Conservation (phyloP, 2,888 invertebrate species). For the Pammene fasciana region DNA sequence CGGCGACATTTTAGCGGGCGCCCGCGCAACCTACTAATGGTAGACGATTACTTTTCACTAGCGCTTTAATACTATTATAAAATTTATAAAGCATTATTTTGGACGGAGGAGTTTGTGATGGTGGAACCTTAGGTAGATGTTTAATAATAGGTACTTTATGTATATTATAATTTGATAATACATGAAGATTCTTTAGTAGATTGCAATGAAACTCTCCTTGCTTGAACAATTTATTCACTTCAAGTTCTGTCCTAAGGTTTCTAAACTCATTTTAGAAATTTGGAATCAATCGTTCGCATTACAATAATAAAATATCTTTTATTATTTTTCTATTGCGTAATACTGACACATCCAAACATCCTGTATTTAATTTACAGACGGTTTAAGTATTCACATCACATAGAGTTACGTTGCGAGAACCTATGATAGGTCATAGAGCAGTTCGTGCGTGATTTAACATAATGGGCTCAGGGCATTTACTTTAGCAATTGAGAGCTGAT, state of each 20-base stretch:
- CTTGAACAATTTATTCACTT: too few species aligned
- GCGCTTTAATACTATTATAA: slow-evolving; percentile 15
- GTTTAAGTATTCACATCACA: slow-evolving; percentile 6
- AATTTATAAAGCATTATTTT: slow-evolving; percentile 7
- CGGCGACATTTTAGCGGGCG: slow-evolving; percentile 54
- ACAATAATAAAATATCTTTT: too few species aligned
- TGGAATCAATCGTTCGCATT: too few species aligned
- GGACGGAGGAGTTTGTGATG: background rate
- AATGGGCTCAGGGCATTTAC: slow-evolving; percentile 42
- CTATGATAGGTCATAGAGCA: slow-evolving; percentile 29
- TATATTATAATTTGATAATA: too few species aligned
- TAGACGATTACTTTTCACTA: slow-evolving; percentile 34
- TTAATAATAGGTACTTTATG: background rate
- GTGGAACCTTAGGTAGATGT: background rate
- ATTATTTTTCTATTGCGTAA: too few species aligned
- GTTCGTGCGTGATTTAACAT: slow-evolving; percentile 36
- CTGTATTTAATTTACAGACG: background rate
- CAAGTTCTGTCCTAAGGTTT: too few species aligned
- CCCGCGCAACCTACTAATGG: slow-evolving; percentile 40
- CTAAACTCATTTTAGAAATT: too few species aligned
- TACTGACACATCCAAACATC: too few species aligned
- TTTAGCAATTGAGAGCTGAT: slow-evolving; percentile 42
- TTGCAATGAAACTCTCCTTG: too few species aligned
- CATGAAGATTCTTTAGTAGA: too few species aligned
- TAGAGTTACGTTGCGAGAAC: slow-evolving; percentile 17